Base-by-base conservation (phyloP, 2,888 invertebrate species). In the Ryuthela nishihirai region DNA sequence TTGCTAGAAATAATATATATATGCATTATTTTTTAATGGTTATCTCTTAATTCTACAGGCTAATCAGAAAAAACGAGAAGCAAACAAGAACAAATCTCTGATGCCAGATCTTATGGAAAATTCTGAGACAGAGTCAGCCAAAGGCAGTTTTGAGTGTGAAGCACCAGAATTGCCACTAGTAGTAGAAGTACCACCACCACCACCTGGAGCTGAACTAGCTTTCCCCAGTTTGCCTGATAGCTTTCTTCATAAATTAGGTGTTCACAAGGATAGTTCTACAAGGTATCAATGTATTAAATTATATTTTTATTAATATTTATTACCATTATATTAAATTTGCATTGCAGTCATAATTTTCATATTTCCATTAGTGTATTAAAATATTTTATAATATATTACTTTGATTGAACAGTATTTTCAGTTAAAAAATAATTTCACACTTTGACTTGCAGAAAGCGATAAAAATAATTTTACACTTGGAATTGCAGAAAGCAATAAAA, bases 151-250 rank as follows among this genome's bases (percentile, higher is more conserved):
- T 50, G 56, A 56, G 50, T 56, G 45, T 45, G 56, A 56, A 56
- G 45, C 49, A 23, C 41, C 45, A 41, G 56, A 56, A 21, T 26
- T 50, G 6, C 49, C 56, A 15, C 29, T 32, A 25, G 43, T 25
- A 17, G 24, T 48, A 15, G 54, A 53, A 21, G 34, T 34, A 15
- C 34, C 49, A 21, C 34, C 49, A 21, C 42, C 49, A 4, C 26
- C 43, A 29, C 38, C 54, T 34, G 35, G 42, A 9, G 34, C 42
- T 35, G 61, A 61, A 26, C 39, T 54, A 6, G 47, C 47, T 23
- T 78, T 77, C 67, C 78, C 77, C 9, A 77, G 75, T 63, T 65
- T 78, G 38, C 75, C 77, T 4, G 75, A 77, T 67, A 70, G 73
- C 7, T 74, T 77, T 61, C 68, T 78, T 53, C 74, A 75, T 54